Base-by-base conservation (phyloP, 2,888 invertebrate species). In the Amblyteles armatorius region DNA sequence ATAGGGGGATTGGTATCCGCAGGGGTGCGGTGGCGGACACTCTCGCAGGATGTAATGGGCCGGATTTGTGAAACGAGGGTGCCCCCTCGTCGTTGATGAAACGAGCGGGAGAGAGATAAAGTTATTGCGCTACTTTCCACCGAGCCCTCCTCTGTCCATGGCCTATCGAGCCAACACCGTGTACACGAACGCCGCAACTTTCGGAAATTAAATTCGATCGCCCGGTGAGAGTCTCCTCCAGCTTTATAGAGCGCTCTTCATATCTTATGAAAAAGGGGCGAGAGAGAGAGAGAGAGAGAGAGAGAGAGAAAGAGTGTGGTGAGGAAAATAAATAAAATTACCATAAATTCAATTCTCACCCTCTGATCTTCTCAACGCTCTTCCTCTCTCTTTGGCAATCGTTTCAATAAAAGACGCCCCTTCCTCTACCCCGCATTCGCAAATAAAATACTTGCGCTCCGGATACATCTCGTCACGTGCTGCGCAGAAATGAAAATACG, bases 21-120 rank as follows among this genome's bases (percentile, higher is more conserved):
- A 83, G 85, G 87, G 87, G 87, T 86, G 57, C 60, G 85, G 87
- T 88, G 85, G 86, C 86, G 86, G 88, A 87, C 83, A 87, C 87
- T 73, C 63, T 89, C 82, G 77, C 87, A 85, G 87, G 88, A 86
- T 87, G 88, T 90, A 90, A 90, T 90, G 87, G 91, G 82, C 84
- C 84, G 88, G 89, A 90, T 90, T 90, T 89, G 88, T 89, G 87
- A 77, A 79, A 78, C 68, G 74, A 69, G 69, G 63, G 63, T 68
- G n/a, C 13, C 48, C 55, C 50, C 29, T 50, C 26, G 16, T 52
- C 44, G 36, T 40, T 72, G 65, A 79, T 83, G 84, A 87, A 57
- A 65, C 60, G 69, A 44, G 22, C 48, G 19, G 1, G 63, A 74
- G 73, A 82, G 80, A 79, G 50, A 68, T 3, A 22, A 52, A 65